Evolutionary conservation across 2,113 vertebrate genomes (phyloP), one percentile per base, ranked within the genome.

Genomic region (Apeltes quadracus): DNA sequence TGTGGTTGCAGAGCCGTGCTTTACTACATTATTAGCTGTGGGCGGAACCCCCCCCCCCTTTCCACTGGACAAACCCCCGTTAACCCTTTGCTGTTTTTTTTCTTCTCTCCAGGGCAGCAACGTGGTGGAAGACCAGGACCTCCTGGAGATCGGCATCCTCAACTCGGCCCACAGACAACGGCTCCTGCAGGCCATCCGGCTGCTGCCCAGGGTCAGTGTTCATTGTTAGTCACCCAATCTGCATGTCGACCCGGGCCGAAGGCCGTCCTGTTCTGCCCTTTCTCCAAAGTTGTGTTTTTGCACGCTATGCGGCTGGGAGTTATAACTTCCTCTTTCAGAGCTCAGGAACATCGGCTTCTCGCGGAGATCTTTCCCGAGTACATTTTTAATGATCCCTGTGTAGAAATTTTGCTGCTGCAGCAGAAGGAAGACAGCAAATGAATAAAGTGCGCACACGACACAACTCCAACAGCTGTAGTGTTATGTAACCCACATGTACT

Each of bases 111-210:
- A 98, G 97, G 97, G 97, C 92, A 98, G 97, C 84, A 99, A 98
- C 55, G 97, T 98, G 78, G 97, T 99, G 93, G 97, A 99, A 79
- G 97, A 99, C 90, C 97, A 99, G 87, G 97, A 98, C 91, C 93
- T 99, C 89, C 89, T 99, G 91, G 97, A 99, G 94, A 99, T 99
- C 66, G 97, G 97, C 79, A 99, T 98, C 83, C 95, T 99, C 85
- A 99, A 98, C 91, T 99, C 97, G 56, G 95, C 96, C 67, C 97
- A 99, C 91, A 95, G 97, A 88, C 97, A 99, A 80, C 95, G 96
- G 86, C 96, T 99, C 89, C 95, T 99, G n/a, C 97, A 99, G 94
- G 97, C 97, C 82, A 98, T 98, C 76, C 96, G 98, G 76, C 95
- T 98, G 78, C 95, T 99, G 89, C 97, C 97, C 88, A 95, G 97